Conservation (phyloP, 1,140 invertebrate genomes). For the Bursaphelenchus mucronatus region DNA sequence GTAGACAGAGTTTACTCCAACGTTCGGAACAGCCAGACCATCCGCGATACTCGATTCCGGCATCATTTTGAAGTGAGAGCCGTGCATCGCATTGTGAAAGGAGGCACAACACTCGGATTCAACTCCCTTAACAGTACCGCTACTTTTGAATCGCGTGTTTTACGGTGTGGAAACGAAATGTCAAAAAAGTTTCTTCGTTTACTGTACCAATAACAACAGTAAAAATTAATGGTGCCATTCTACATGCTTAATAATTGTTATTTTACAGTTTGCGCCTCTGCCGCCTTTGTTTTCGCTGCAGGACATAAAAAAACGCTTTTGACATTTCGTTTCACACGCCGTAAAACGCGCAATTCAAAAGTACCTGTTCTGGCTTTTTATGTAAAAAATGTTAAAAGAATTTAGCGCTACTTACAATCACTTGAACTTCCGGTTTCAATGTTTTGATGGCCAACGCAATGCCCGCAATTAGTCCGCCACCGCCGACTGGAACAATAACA, state of each 20-base stretch:
- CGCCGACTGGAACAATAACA: slow-evolving; percentile 75
- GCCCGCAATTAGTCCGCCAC: slow-evolving; percentile 81
- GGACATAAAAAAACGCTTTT: too few relatives aligned
- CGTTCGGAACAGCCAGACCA: slow-evolving; percentile 80
- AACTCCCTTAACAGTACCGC: slow-evolving; percentile 79
- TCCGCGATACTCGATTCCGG: slow-evolving; percentile 76
- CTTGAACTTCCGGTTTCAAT: slow-evolving; percentile 71
- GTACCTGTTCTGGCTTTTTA: too few relatives aligned
- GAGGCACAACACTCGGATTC: slow-evolving; percentile 83
- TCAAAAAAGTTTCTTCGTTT: too few relatives aligned
- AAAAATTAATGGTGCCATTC: too few relatives aligned
- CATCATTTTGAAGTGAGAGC: slow-evolving; percentile 64
- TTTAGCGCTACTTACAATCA: slow-evolving; percentile 64
- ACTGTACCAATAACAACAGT: too few relatives aligned
- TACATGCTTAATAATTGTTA: too few relatives aligned
- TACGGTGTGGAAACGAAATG: too few relatives aligned
- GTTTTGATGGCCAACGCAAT: slow-evolving; percentile 79
- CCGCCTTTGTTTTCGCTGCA: too few relatives aligned
- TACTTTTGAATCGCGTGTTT: too few relatives aligned
- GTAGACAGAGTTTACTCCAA: slow-evolving; percentile 80
- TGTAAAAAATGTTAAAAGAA: slow-evolving; percentile 16
- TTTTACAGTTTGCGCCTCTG: too few relatives aligned
- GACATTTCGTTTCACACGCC: too few relatives aligned
- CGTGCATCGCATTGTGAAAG: slow-evolving; percentile 72
- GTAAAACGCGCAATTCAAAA: too few relatives aligned